A percentile compares a stretch with the other conserved stretches of the same genome.
Evolutionary conservation across 2,888 invertebrate genomes (phyloP).

Genomic region (Acanthosepion pharaonis): DNA sequence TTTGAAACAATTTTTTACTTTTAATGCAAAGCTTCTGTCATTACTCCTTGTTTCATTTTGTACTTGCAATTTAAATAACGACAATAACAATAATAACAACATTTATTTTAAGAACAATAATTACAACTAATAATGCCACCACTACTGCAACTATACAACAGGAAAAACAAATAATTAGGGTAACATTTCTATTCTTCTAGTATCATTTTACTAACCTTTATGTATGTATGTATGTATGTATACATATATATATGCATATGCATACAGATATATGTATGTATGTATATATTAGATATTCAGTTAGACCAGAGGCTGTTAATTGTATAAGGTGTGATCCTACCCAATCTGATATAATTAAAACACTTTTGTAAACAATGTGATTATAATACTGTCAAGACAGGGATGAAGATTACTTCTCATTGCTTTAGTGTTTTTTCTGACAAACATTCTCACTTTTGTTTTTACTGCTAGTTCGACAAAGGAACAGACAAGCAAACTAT

Average conservation of each 20-base stretch:
- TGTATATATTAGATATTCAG: slow-evolving; percentile 9
- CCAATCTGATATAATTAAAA: not conserved
- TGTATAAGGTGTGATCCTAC: slow-evolving; percentile 21
- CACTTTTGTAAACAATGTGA: not conserved
- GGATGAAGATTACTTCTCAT: not conserved
- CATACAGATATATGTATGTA: not conserved
- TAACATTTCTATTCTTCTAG: slow-evolving; percentile 33
- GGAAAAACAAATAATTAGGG: not conserved
- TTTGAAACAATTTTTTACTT: not conserved
- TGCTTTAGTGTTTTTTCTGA: not conserved
- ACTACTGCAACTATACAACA: not conserved
- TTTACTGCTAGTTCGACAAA: not conserved
- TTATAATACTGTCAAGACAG: not conserved
- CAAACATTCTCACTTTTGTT: not conserved
- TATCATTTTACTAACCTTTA: slow-evolving; percentile 22
- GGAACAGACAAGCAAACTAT: not conserved
- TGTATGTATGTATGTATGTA: slow-evolving; percentile 1
- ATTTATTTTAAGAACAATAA: not conserved
- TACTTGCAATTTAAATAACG: not conserved
- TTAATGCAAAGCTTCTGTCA: not conserved
- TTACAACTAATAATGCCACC: not conserved
- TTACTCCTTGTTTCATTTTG: not conserved
- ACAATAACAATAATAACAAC: not conserved
- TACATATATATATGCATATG: not conserved
- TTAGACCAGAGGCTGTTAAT: slow-evolving; percentile 33